Base-by-base conservation (phyloP, 2,797 vertebrate genomes). In the Lepus oiostolus region DNA sequence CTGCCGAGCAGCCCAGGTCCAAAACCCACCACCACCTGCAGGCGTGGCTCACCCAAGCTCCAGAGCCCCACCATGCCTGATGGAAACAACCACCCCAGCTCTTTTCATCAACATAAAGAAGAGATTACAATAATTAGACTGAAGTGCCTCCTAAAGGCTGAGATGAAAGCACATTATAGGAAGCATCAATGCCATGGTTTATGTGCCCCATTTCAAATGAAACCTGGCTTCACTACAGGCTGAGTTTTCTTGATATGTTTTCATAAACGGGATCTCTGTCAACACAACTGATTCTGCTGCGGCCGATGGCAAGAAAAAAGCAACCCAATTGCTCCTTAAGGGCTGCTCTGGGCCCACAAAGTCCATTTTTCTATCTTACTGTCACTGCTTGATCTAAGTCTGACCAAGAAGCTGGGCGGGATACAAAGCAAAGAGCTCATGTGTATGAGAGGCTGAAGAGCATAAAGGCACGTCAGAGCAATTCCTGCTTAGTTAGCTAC, bases 11-110 rank as follows among this genome's bases (percentile, higher is more conserved):
- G 96, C 97, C 54, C 67, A 47, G 79, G 95, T 97, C 97, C 98
- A 97, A 96, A 94, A 93, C 68, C 96, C 83, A 92, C 95, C 97
- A 96, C 97, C 96, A 97, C 97, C 97, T 97, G 97, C 95, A 97
- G 95, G 85, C 77, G 90, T 75, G 87, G 79, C 91, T 95, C 81
- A 96, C 95, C 88, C 97, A 94, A 62, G 89, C 97, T 96, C 94
- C 85, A 80, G 87, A 92, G 93, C 90, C 90, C 67, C 90, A 91
- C 92, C 11, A 3, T 38, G 70, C 93, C 76, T 60, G 85, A 95
- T 95, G 94, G 90, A 96, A 98, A 97, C 94, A 96, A 95, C 88
- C 93, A 95, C 70, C 68, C 62, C n/a, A n/a, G 93, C 92, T 90
- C 94, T 97, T 95, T 93, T 42, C 47, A 95, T 96, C 96, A 97